These are phyloP conservation scores for Euleptes europaea DNA, from an alignment of 2,113 vertebrate species.

Conservation along the genomic window DNA sequence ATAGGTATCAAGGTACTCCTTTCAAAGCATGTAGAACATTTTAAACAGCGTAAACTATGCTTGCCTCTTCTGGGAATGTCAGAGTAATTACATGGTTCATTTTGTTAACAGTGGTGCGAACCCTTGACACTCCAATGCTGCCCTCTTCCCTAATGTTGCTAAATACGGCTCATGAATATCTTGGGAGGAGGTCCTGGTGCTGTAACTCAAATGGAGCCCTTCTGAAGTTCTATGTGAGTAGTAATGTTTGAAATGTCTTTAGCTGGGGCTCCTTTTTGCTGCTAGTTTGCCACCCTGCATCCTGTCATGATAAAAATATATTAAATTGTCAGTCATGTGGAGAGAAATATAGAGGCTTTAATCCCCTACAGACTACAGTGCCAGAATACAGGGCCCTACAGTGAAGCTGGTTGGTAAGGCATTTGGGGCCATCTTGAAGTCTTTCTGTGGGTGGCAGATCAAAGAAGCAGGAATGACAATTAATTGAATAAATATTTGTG, in stretches of 20 bases:
- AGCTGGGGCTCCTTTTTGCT: too few relatives aligned
- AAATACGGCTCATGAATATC: constrained; percentile 94
- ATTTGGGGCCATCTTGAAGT: too few relatives aligned
- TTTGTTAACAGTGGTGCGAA: constrained; percentile 56
- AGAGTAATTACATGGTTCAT: background rate
- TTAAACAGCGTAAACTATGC: background rate
- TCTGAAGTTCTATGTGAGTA: constrained; percentile 93
- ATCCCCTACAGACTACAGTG: too few relatives aligned
- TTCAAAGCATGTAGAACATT: background rate
- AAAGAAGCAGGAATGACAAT: too few relatives aligned
- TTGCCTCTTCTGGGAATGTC: background rate
- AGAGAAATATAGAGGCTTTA: background rate
- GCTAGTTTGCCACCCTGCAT: background rate
- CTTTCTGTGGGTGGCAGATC: too few relatives aligned
- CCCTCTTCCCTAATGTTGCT: constrained; percentile 95
- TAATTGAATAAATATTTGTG: too few relatives aligned
- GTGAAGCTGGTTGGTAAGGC: too few relatives aligned
- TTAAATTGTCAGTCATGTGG: background rate
- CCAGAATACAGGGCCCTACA: too few relatives aligned
- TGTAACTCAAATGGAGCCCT: constrained; percentile 92
- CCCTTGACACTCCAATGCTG: constrained; percentile 83
- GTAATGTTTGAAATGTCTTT: background rate
- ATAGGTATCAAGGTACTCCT: background rate
- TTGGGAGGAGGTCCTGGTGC: constrained; percentile 93
- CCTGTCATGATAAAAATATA: background rate